These are phyloP conservation scores for Trichechus manatus DNA, from an alignment of 2,113 vertebrate genomes.

Conservation along the genomic window DNA sequence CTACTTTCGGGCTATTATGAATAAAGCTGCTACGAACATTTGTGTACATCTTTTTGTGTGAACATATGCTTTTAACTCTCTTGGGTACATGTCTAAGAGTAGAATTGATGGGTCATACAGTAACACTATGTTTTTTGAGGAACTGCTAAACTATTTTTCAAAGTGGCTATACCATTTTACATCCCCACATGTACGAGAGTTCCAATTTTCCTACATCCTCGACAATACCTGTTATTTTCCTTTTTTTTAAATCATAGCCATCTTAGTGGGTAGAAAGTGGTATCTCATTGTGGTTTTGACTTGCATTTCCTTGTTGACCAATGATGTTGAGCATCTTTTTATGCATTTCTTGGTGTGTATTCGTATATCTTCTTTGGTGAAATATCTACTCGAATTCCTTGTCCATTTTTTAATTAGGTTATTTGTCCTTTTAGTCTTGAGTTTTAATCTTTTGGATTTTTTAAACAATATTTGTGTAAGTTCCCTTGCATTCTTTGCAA, in stretches of 20 bases:
- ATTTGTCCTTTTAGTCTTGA: neutral
- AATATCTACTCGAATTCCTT: neutral
- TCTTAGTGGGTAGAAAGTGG: neutral
- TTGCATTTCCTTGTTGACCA: neutral
- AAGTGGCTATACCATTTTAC: neutral
- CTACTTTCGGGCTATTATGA: neutral
- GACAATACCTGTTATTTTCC: neutral
- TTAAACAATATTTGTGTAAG: neutral
- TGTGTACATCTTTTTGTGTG: neutral
- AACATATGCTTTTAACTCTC: neutral
- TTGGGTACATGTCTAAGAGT: neutral
- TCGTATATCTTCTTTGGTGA: neutral
- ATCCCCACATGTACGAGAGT: neutral
- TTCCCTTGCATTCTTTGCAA: neutral
- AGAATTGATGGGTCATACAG: neutral
- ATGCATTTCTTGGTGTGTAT: neutral
- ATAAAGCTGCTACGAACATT: neutral
- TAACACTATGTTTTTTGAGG: neutral
- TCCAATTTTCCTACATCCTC: neutral
- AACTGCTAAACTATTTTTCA: neutral
- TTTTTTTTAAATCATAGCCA: neutral
- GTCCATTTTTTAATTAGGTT: neutral
- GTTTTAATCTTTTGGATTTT: neutral
- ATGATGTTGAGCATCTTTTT: neutral
- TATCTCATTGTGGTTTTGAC: neutral